A percentile compares a stretch with the other conserved stretches of the same genome.
Evolutionary conservation across 2,888 invertebrate species (phyloP).

Genomic region (Spilosoma lubricipeda): DNA sequence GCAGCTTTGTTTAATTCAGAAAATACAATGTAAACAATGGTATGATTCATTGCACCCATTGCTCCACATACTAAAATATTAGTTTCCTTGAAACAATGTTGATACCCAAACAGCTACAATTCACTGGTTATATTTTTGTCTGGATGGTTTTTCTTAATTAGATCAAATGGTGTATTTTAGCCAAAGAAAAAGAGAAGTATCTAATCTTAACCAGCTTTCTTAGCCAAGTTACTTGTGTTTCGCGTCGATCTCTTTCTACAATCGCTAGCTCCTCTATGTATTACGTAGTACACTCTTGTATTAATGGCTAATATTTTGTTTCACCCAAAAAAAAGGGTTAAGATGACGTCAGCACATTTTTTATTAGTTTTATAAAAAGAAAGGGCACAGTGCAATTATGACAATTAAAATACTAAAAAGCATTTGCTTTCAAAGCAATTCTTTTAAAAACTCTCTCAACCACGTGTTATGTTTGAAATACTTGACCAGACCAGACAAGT

Average conservation of each 20-base stretch:
- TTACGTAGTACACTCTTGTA: no score
- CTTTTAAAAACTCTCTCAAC: no score
- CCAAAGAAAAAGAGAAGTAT: background rate
- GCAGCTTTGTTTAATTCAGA: conserved; percentile 67
- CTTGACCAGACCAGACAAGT: no score
- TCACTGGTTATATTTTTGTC: background rate
- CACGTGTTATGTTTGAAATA: no score
- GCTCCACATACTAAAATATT: conserved; percentile 65
- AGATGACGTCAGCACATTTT: no score
- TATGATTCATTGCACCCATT: conserved; percentile 71
- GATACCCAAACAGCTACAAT: conserved; percentile 29
- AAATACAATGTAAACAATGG: conserved; percentile 60
- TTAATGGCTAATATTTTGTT: no score
- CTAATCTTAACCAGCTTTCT: background rate
- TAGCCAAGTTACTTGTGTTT: no score
- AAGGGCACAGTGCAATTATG: background rate
- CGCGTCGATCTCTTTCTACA: no score
- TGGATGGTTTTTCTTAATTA: conserved; percentile 12
- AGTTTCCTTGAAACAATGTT: conserved; percentile 59
- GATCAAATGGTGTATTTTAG: conserved; percentile 8
- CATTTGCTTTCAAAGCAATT: background rate
- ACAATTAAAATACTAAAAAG: background rate
- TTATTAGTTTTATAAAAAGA: background rate
- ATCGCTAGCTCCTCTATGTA: no score
- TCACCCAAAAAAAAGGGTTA: background rate